Conservation (phyloP, 2,113 vertebrate genomes). For the Herpailurus yagouaroundi region DNA sequence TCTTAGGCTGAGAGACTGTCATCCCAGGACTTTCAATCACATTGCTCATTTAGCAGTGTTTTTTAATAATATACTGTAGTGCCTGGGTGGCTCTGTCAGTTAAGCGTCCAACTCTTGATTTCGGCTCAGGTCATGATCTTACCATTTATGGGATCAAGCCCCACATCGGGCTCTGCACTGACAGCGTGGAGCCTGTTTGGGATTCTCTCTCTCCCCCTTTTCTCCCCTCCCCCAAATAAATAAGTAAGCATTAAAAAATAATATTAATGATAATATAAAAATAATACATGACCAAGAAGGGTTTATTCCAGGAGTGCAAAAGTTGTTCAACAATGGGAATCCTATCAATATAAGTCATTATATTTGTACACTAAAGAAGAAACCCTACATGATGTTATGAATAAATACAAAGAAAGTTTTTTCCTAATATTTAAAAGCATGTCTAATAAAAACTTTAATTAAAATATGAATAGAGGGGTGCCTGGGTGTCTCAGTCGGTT, state of each 20-base stretch:
- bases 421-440: background rate
- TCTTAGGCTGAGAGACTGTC: background rate
- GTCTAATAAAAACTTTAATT: background rate
- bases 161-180: too few relatives aligned
- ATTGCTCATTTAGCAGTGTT: background rate
- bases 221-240: too few relatives aligned
- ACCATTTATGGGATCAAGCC: too few relatives aligned
- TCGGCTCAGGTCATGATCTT: too few relatives aligned
- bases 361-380: background rate
- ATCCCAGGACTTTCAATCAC: background rate
- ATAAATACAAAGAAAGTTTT: background rate
- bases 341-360: background rate
- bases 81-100: too few relatives aligned
- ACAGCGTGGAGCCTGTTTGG: too few relatives aligned
- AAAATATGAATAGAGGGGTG: background rate
- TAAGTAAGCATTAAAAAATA: too few relatives aligned
- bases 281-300: background rate
- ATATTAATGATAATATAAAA: background rate
- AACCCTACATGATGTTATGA: background rate
- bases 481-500: too few relatives aligned
- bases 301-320: background rate
- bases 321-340: background rate
- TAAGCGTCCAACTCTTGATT: too few relatives aligned
- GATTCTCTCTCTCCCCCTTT: too few relatives aligned
- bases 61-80: background rate